Base-by-base conservation (phyloP, 2,888 invertebrate genomes). In the Mythimna pallens region DNA sequence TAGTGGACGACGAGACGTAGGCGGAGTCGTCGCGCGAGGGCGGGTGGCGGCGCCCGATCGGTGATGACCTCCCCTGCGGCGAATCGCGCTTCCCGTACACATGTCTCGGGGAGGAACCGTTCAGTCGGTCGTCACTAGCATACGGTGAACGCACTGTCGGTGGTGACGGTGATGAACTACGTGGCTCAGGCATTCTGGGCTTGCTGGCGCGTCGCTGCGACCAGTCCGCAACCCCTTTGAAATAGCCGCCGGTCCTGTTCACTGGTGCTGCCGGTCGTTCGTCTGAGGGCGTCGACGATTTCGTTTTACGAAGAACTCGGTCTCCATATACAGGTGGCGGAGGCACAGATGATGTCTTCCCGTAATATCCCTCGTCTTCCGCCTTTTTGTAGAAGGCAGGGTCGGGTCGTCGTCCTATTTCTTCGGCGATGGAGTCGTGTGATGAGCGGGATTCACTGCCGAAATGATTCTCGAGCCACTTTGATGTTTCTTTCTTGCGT, bases 391-490 rank as follows among this genome's bases (percentile, higher is more conserved):
- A 98, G 92, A 97, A 98, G 79, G 97, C 97, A 63, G 98, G 97
- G 84, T 98, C 98, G 14, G 90, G 96, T 80, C 92, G 94, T 82
- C 97, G 97, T 82, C 95, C 97, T 88, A 96, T 97, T 83, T 97
- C 97, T 81, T 97, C 97, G 12, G 97, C 97, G 69, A 97, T 95
- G 17, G 98, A 98, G 83, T 97, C 97, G 85, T 97, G 97, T 0
- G 98, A 98, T 0, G 98, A 98, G 20, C 97, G 97, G 3, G 98
- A 98, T 80, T 98, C 98, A 91, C 98, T 98, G 66, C 99, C 99
- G 90, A 99, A 99, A 92, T 99, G 99, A 89, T 98, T 98, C 89
- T 98, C 98, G 69, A 99, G 96, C 99, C 99, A 99, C 94, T 98
- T 98, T 80, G 98, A 98, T 0, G 98, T 99, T 95, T 99, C 98